These are phyloP conservation scores for Mythimna loreyi DNA, from an alignment of 2,888 invertebrate genomes.

Conservation along the genomic window DNA sequence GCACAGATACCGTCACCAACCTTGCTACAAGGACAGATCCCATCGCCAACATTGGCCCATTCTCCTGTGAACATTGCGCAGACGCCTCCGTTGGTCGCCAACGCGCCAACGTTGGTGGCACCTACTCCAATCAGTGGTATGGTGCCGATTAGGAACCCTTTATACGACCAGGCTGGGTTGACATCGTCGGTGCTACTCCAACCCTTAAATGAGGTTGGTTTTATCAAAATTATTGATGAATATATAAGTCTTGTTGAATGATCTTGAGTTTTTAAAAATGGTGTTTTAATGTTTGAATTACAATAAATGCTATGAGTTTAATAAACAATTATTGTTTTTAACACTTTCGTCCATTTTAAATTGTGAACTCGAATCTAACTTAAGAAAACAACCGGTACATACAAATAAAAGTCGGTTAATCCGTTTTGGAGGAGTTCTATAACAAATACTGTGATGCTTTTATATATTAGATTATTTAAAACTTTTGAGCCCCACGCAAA, in stretches of 20 bases:
- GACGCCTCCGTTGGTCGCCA: slow-evolving; percentile 68
- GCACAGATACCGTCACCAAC: slow-evolving; percentile 28
- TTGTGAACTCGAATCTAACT: too few species aligned
- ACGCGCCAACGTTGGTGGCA: slow-evolving; percentile 73
- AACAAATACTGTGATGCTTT: too few species aligned
- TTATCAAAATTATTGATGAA: not conserved
- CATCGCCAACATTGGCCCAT: slow-evolving; percentile 61
- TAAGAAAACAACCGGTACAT: too few species aligned
- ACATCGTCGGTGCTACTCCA: slow-evolving; percentile 85
- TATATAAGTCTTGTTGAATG: not conserved
- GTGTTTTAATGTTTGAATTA: not conserved
- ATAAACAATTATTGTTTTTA: too few species aligned
- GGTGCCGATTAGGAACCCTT: slow-evolving; percentile 85
- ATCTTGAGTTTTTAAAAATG: not conserved
- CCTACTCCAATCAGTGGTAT: slow-evolving; percentile 81
- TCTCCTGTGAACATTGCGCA: slow-evolving; percentile 76
- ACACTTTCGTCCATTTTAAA: too few species aligned
- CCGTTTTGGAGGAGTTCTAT: too few species aligned
- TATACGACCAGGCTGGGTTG: slow-evolving; percentile 84
- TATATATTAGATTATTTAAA: too few species aligned
- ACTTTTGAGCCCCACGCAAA: too few species aligned
- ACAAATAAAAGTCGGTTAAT: too few species aligned
- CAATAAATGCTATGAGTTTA: not conserved
- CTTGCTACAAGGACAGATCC: slow-evolving; percentile 57
- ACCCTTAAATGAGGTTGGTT: slow-evolving; percentile 85